These are phyloP conservation scores for Spondyliosoma cantharus DNA, from an alignment of 2,797 vertebrate genomes.

Conservation along the genomic window DNA sequence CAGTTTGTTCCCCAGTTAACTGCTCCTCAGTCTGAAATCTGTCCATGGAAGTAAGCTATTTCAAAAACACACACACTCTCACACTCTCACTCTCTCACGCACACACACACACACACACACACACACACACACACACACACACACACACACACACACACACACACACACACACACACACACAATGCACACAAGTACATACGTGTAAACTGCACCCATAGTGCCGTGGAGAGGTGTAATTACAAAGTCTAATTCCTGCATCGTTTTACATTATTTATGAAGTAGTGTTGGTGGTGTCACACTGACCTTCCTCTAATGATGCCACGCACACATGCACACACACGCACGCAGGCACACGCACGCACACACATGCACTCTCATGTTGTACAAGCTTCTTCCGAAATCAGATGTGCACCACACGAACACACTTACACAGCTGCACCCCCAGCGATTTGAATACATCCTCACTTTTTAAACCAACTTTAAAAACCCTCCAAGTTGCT, in stretches of 20 bases:
- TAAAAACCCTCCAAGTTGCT: slow-evolving; percentile 66
- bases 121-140: too few relatives aligned
- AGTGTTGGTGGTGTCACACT: slow-evolving; percentile 69
- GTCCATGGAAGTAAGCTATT: too few relatives aligned
- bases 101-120: slow-evolving; percentile 39
- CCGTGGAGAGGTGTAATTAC: slow-evolving; percentile 75
- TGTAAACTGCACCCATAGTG: slow-evolving; percentile 46
- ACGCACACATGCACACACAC: slow-evolving; percentile 11
- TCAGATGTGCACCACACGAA: slow-evolving; percentile 21
- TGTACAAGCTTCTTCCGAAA: slow-evolving; percentile 33
- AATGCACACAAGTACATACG: slow-evolving; percentile 43
- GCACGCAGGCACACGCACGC: slow-evolving; percentile 7
- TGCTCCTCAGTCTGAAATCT: too few relatives aligned
- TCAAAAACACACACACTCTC: slow-evolving; percentile 2
- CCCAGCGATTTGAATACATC: slow-evolving; percentile 59
- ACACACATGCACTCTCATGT: slow-evolving; percentile 8
- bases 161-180: slow-evolving; percentile 26
- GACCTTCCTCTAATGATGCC: slow-evolving; percentile 80
- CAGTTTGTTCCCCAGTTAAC: too few relatives aligned
- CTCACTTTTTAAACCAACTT: slow-evolving; percentile 58
- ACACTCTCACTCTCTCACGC: slow-evolving; percentile 8
- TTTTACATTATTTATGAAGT: slow-evolving; percentile 83
- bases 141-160: slow-evolving; percentile 22
- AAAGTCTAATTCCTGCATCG: slow-evolving; percentile 80
- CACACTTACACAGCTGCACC: slow-evolving; percentile 14